phyloP scores from a whole-genome alignment of 2,888 invertebrate species.

The Parnassius glacialis region DNA sequence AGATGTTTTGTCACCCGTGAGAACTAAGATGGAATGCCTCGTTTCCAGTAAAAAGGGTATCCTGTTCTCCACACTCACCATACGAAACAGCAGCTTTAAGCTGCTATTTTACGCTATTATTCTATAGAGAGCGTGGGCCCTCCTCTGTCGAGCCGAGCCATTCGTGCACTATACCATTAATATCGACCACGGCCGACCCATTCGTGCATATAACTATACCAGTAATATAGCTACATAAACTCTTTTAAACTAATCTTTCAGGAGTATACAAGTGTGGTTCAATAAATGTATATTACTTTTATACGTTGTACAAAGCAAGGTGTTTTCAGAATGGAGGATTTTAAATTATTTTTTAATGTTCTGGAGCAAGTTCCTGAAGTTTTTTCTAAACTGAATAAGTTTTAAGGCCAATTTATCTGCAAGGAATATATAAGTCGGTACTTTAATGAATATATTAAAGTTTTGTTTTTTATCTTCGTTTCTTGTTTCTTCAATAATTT shows the following conservation, averaged over 20 bases:
- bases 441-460: background rate
- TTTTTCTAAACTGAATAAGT: slow-evolving; percentile 3
- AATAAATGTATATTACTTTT: slow-evolving; percentile 6
- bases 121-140: no score
- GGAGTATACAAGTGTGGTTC: slow-evolving; percentile 1
- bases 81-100: no score
- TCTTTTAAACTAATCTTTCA: background rate
- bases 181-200: no score
- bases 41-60: no score
- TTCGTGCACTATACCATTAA: no score
- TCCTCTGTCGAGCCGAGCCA: no score
- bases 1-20: no score
- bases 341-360: slow-evolving; percentile 4
- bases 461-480: background rate
- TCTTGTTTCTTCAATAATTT: background rate
- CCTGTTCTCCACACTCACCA: no score
- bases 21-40: no score
- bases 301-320: slow-evolving; percentile 1
- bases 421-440: slow-evolving; percentile 4
- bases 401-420: background rate
- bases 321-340: slow-evolving; percentile 14
- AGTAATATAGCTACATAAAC: no score
- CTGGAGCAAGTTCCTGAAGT: background rate
- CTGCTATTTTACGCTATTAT: no score
- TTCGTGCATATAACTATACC: no score